phyloP scores from a whole-genome alignment of 92 coral and sea anemone species.

The Meandrina meandrites region DNA sequence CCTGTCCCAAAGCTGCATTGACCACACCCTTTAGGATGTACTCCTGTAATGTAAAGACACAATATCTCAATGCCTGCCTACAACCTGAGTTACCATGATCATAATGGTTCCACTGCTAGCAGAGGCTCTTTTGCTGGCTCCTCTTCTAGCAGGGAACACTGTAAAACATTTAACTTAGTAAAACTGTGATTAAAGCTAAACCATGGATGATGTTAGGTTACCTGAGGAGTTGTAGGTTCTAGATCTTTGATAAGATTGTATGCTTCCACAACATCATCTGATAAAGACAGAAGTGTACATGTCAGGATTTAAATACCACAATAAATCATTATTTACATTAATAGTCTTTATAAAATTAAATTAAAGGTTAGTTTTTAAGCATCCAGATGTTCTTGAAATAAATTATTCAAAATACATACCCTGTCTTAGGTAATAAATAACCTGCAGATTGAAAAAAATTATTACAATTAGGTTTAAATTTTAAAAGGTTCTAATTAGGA shows the following conservation, averaged over 20 bases:
- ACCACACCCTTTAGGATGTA: slow-evolving; percentile 98
- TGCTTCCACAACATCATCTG: slow-evolving; percentile 98
- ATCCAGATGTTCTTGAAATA: background rate
- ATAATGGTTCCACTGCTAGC: background rate
- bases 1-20: slow-evolving; percentile 99
- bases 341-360: too few species aligned
- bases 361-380: too few species aligned
- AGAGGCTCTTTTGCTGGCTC: too few species aligned
- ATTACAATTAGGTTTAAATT: too few species aligned
- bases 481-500: too few species aligned
- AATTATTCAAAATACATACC: slow-evolving; percentile 49
- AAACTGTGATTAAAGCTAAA: background rate
- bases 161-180: too few species aligned
- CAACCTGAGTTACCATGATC: background rate
- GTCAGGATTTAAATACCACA: background rate
- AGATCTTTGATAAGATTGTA: slow-evolving; percentile 95
- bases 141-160: too few species aligned
- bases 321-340: too few species aligned
- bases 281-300: background rate
- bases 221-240: slow-evolving; percentile 99
- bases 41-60: slow-evolving; percentile 61
- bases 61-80: background rate
- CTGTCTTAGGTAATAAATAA: slow-evolving; percentile 92
- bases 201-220: slow-evolving; percentile 3
- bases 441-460: slow-evolving; percentile 66